Evolutionary conservation across 2,888 invertebrate genomes (phyloP).

Genomic region (Dichetophora obliterata): DNA sequence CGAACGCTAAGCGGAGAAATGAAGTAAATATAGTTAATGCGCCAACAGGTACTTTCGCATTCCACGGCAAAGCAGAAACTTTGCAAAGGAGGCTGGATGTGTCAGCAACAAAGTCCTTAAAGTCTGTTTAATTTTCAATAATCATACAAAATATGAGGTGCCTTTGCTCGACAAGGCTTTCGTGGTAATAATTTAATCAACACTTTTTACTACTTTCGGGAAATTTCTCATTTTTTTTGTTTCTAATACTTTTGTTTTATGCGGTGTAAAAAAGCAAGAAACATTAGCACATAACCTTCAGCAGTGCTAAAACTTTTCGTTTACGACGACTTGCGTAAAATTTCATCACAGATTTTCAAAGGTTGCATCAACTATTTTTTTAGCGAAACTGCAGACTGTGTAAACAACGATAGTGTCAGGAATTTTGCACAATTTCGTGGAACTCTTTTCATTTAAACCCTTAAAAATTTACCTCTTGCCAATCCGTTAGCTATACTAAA

Average conservation of each 20-base stretch:
- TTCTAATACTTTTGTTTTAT: not conserved
- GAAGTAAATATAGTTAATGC: not conserved
- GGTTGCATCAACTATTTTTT: constrained; percentile 8
- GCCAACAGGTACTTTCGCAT: not conserved
- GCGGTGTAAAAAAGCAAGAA: not conserved
- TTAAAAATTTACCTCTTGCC: constrained; percentile 59
- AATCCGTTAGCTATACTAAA: constrained; percentile 58
- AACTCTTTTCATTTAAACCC: constrained; percentile 46
- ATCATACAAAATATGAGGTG: not conserved
- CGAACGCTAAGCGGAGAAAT: not conserved
- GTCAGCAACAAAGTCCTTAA: not conserved
- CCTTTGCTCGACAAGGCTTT: no score
- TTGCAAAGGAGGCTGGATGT: not conserved
- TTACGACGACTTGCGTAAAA: constrained; percentile 58
- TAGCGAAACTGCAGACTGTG: not conserved
- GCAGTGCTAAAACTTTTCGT: constrained; percentile 5
- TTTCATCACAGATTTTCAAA: constrained; percentile 59
- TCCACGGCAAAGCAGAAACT: not conserved
- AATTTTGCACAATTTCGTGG: constrained; percentile 44
- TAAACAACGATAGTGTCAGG: not conserved
- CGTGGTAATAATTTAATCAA: not conserved
- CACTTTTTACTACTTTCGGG: constrained; percentile 12
- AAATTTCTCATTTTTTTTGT: not conserved
- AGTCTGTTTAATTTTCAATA: not conserved
- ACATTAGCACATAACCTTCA: constrained; percentile 38